Percentiles rank a stretch among this genome's conserved stretches.
Evolutionary conservation across 1,140 invertebrate genomes (phyloP).

Genomic region (Metaphire vulgaris): DNA sequence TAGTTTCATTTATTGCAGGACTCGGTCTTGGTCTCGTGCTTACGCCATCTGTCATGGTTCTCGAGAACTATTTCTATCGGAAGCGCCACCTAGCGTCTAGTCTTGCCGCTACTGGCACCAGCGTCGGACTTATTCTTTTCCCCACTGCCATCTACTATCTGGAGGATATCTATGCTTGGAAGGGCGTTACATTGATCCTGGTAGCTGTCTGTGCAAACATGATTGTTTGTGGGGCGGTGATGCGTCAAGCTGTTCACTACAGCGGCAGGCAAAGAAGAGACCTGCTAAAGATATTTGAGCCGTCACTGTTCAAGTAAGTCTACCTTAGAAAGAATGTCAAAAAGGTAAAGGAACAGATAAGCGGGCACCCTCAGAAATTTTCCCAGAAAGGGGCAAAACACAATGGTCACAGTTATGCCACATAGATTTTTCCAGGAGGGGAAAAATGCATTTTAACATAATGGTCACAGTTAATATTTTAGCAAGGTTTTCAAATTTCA

Average conservation of each 20-base stretch:
- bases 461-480: no score
- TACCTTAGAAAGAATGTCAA: no score
- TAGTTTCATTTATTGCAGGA: slow-evolving; percentile 12
- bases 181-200: slow-evolving; percentile 17
- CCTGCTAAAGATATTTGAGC: background rate
- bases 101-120: slow-evolving; percentile 9
- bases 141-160: slow-evolving; percentile 7
- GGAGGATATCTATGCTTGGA: slow-evolving; percentile 11
- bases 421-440: no score
- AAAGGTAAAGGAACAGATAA: no score
- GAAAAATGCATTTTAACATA: no score
- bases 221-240: background rate
- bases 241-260: background rate
- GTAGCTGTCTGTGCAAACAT: slow-evolving; percentile 16
- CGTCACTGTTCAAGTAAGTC: background rate
- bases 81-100: slow-evolving; percentile 6
- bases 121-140: slow-evolving; percentile 19
- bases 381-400: no score
- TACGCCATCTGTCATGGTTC: slow-evolving; percentile 21
- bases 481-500: no score
- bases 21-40: slow-evolving; percentile 16
- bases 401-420: no score
- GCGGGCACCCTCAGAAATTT: no score
- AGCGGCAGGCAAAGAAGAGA: background rate
- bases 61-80: slow-evolving; percentile 13